Conservation (phyloP, 2,113 vertebrate genomes). For the Silurus asotus region DNA sequence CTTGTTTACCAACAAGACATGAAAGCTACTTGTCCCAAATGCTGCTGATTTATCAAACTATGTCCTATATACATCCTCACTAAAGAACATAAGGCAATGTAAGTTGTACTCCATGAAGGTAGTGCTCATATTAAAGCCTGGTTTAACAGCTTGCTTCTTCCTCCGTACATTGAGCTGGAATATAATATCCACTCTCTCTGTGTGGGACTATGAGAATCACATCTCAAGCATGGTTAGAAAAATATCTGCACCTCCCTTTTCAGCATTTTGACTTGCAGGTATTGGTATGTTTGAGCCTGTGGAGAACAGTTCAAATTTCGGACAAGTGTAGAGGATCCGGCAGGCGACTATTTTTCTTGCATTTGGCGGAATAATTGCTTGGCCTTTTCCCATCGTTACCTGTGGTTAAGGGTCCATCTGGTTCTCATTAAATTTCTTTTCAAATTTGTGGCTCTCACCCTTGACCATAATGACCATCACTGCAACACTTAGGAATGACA, state of each 20-base stretch:
- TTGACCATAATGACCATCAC: conserved; percentile 57
- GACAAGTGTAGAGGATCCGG: conserved; percentile 55
- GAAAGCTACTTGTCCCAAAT: background rate
- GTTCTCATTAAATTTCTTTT: conserved; percentile 68
- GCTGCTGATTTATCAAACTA: background rate
- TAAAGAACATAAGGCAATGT: background rate
- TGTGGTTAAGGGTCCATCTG: conserved; percentile 77
- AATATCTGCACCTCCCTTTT: conserved; percentile 45
- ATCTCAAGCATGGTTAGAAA: conserved; percentile 50
- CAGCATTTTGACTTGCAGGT: conserved; percentile 53
- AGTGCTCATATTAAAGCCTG: background rate
- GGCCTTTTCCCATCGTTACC: conserved; percentile 69
- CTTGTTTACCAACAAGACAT: background rate
- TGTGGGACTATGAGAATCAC: conserved; percentile 36
- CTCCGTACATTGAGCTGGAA: background rate
- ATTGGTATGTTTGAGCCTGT: conserved; percentile 55
- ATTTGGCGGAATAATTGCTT: conserved; percentile 51
- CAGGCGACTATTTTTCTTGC: conserved; percentile 50
- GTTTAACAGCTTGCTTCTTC: background rate
- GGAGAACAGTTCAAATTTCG: conserved; percentile 56
- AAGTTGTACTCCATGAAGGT: background rate
- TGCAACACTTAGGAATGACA: conserved; percentile 68
- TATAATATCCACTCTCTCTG: conserved; percentile 35
- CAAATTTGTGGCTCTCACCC: conserved; percentile 67
- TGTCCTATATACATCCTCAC: background rate